A percentile compares a stretch with the other conserved stretches of the same genome.
Evolutionary conservation across 2,888 invertebrate genomes (phyloP).

Genomic region (Macaria liturata): DNA sequence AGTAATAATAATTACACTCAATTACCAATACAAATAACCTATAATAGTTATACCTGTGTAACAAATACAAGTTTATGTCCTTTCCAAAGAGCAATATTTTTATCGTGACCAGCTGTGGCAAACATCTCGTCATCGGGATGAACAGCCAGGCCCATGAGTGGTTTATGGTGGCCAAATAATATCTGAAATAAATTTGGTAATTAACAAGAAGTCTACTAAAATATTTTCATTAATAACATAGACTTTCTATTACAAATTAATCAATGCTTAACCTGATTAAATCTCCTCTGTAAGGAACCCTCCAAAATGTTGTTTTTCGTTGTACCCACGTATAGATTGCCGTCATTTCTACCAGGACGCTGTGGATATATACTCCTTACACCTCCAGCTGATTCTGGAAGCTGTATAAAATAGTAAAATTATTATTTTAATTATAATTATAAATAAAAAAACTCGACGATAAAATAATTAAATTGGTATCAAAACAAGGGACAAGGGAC

Average conservation of each 20-base stretch:
- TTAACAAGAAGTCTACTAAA: too few relatives aligned
- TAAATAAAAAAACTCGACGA: too few relatives aligned
- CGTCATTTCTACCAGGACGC: constrained; percentile 93
- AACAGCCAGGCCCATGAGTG: constrained; percentile 93
- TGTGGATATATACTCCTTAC: constrained; percentile 95
- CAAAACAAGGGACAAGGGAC: too few relatives aligned
- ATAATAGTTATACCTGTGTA: constrained; percentile 85
- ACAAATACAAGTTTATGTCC: constrained; percentile 94
- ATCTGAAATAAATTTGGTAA: constrained; percentile 71
- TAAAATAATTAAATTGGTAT: too few relatives aligned
- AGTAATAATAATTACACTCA: too few relatives aligned
- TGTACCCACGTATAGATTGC: constrained; percentile 95
- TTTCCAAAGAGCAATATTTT: constrained; percentile 95
- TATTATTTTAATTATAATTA: too few relatives aligned
- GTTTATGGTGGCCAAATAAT: constrained; percentile 94
- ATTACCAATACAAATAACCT: too few relatives aligned
- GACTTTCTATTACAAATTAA: too few relatives aligned
- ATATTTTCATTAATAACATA: too few relatives aligned
- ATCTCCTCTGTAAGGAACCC: constrained; percentile 94
- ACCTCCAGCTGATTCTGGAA: constrained; percentile 94
- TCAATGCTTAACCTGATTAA: constrained; percentile 86
- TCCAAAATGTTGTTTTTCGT: constrained; percentile 94
- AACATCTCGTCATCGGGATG: constrained; percentile 96
- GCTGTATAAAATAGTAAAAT: constrained; percentile 65
- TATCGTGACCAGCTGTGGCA: constrained; percentile 96